Conservation (phyloP, 2,888 invertebrate genomes). For the Erannis defoliaria region DNA sequence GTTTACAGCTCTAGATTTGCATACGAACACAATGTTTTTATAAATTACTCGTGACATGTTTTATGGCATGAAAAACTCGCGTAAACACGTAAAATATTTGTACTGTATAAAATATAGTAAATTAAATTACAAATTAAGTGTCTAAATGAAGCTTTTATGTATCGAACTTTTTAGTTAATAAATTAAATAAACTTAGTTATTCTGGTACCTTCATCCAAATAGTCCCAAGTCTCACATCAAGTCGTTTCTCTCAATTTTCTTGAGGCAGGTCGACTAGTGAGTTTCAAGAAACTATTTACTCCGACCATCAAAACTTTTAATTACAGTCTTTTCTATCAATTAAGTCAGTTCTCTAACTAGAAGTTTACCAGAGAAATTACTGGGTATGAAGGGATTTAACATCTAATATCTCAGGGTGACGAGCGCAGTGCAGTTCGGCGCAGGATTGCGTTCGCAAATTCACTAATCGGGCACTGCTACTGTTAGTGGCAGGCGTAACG, state of each 20-base stretch:
- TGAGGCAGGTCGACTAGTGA: constrained; percentile 9
- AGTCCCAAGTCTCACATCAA: constrained; percentile 8
- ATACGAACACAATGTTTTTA: constrained; percentile 23
- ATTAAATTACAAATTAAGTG: not conserved
- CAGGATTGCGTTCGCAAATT: too few relatives aligned
- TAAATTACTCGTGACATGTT: constrained; percentile 10
- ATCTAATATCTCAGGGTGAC: too few relatives aligned
- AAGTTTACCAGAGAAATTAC: not conserved
- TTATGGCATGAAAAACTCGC: constrained; percentile 9
- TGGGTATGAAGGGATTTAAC: too few relatives aligned
- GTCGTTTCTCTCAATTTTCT: constrained; percentile 14
- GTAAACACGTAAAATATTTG: not conserved
- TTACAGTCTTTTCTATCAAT: constrained; percentile 40
- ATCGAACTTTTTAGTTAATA: constrained; percentile 3
- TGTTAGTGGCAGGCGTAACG: too few relatives aligned
- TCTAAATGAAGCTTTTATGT: not conserved
- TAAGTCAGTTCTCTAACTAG: constrained; percentile 13
- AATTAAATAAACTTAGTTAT: constrained; percentile 9
- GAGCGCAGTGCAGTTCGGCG: too few relatives aligned
- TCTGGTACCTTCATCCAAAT: not conserved
- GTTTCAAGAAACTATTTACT: constrained; percentile 37
- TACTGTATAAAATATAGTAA: not conserved
- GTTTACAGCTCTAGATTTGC: constrained; percentile 7
- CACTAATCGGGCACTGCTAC: too few relatives aligned
- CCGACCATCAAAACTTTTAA: constrained; percentile 41